Conservation (phyloP, 2,888 invertebrate genomes). For the Caenorhabditis macrosperma region DNA sequence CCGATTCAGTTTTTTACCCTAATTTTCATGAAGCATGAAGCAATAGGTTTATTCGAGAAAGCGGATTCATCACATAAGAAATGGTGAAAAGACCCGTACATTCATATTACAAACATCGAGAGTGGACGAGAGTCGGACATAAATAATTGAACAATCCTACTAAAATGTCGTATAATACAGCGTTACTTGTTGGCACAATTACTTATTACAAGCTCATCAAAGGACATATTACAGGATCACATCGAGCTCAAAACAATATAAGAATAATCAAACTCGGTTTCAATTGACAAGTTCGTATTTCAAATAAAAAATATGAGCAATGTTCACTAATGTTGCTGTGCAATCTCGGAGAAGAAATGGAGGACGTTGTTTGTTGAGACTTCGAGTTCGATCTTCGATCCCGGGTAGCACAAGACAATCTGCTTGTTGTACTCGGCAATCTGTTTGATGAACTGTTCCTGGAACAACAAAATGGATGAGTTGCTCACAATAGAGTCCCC, state of each 20-base stretch:
- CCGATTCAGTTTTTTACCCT: constrained; percentile 54
- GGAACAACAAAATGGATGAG: constrained; percentile 12
- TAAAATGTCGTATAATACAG: background rate
- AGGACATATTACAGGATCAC: background rate
- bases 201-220: background rate
- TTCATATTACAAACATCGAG: constrained; percentile 40
- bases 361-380: constrained; percentile 96
- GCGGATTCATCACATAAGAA: constrained; percentile 4
- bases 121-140: constrained; percentile 5
- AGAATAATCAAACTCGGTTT: background rate
- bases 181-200: background rate
- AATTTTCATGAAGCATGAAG: constrained; percentile 49
- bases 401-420: constrained; percentile 76
- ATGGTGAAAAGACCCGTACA: constrained; percentile 30
- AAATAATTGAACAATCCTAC: constrained; percentile 10
- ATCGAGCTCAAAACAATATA: background rate
- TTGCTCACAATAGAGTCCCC: background rate
- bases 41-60: constrained; percentile 18
- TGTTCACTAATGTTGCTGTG: constrained; percentile 87
- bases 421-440: constrained; percentile 93
- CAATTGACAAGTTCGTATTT: background rate
- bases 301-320: background rate
- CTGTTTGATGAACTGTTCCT: constrained; percentile 96
- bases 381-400: constrained; percentile 85
- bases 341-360: constrained; percentile 97